Percentiles rank a stretch among this genome's conserved stretches.
phyloP scores from a whole-genome alignment of 1,140 invertebrate species.

The Cotesia glomerata region DNA sequence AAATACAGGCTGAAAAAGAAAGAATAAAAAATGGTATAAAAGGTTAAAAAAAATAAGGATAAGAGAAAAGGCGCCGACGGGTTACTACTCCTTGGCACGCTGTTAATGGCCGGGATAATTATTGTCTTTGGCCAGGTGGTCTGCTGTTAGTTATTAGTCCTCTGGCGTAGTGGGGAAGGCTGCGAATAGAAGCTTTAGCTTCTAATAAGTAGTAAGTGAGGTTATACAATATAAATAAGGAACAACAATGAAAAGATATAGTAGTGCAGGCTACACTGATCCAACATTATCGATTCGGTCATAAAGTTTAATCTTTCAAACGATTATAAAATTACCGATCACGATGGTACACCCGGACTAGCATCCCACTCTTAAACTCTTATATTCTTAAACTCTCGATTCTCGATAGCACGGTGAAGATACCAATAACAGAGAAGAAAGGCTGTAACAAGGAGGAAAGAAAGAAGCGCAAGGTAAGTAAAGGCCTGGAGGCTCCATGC shows the following conservation, averaged over 20 bases:
- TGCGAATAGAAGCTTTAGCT: too few relatives aligned
- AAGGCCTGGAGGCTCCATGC: neutral
- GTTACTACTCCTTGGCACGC: slow-evolving; percentile 35
- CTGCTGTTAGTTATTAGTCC: slow-evolving; percentile 48
- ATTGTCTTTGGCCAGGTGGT: slow-evolving; percentile 54
- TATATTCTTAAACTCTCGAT: too few relatives aligned
- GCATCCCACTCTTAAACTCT: neutral
- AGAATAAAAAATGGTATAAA: too few relatives aligned
- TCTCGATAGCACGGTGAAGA: slow-evolving; percentile 8
- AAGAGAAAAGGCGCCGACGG: slow-evolving; percentile 36
- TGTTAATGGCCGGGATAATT: slow-evolving; percentile 51
- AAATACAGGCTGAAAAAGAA: too few relatives aligned
- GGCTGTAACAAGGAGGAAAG: too few relatives aligned
- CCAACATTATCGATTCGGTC: neutral
- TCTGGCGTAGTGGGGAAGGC: too few relatives aligned
- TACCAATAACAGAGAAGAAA: slow-evolving; percentile 23
- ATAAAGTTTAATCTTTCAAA: slow-evolving; percentile 11
- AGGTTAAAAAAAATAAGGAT: neutral
- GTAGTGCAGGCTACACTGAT: too few relatives aligned
- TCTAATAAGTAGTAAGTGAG: too few relatives aligned
- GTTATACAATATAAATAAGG: too few relatives aligned
- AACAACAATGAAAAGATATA: too few relatives aligned
- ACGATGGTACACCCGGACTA: slow-evolving; percentile 8
- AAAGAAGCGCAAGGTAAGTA: too few relatives aligned
- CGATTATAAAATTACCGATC: slow-evolving; percentile 22